Evolutionary conservation across 2,888 invertebrate species (phyloP).

Genomic region (Acleris cristana): DNA sequence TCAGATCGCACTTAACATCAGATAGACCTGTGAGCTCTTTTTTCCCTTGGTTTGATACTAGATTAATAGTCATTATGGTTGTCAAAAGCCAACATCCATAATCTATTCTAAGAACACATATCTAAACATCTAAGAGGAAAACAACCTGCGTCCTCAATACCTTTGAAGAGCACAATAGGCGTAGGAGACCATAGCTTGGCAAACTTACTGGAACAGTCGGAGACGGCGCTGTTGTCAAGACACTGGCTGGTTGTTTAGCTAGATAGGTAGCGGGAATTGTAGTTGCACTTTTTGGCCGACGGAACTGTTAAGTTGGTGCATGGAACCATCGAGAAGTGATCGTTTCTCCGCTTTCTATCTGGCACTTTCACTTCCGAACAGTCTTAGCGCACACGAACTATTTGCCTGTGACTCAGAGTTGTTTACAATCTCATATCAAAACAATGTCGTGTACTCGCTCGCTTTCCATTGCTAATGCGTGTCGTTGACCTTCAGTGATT

Average conservation of each 20-base stretch:
- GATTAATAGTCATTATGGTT: not conserved
- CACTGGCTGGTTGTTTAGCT: too few species aligned
- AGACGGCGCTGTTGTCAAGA: not conserved
- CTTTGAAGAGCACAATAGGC: constrained; percentile 7
- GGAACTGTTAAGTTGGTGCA: constrained; percentile 17
- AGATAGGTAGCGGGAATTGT: not conserved
- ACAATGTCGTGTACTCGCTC: constrained; percentile 23
- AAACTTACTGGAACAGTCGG: not conserved
- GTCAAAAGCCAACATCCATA: not conserved
- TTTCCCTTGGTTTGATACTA: too few species aligned
- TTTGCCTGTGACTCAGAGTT: constrained; percentile 52
- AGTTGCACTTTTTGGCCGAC: constrained; percentile 5
- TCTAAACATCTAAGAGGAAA: constrained; percentile 16
- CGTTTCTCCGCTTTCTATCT: constrained; percentile 67
- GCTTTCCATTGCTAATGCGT: constrained; percentile 20
- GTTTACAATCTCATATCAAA: constrained; percentile 44
- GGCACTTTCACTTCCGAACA: constrained; percentile 68
- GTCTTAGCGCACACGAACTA: constrained; percentile 59
- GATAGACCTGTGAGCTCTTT: too few species aligned
- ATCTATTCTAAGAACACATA: constrained; percentile 9
- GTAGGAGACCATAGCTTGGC: not conserved
- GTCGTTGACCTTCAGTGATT: constrained; percentile 13
- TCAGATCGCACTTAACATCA: too few species aligned
- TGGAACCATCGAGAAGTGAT: constrained; percentile 48
- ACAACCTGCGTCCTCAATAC: constrained; percentile 10